Evolutionary conservation across 2,113 vertebrate genomes (phyloP).

Genomic region (Cinclus cinclus): DNA sequence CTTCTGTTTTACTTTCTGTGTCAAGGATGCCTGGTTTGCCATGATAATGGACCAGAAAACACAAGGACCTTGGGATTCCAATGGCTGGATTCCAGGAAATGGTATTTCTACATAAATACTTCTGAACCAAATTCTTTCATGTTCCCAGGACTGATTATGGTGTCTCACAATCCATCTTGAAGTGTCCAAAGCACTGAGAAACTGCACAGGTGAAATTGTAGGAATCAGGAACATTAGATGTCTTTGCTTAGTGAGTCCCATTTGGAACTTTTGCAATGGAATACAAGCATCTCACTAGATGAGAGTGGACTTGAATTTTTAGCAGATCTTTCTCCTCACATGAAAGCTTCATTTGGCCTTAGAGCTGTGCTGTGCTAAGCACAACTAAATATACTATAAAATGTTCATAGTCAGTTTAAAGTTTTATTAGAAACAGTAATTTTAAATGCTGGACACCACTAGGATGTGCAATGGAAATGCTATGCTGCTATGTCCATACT

Average conservation of each 20-base stretch:
- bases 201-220: not conserved
- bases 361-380: not conserved
- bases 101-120: not conserved
- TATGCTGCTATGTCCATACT: not conserved
- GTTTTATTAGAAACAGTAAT: not conserved
- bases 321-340: not conserved
- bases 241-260: not conserved
- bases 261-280: not conserved
- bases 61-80: not conserved
- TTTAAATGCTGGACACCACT: not conserved
- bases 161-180: not conserved
- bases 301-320: not conserved
- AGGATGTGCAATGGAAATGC: not conserved
- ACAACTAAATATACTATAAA: not conserved
- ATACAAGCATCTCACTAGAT: not conserved
- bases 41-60: fast-evolving
- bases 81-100: not conserved
- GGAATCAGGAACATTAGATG: not conserved
- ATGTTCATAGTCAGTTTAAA: not conserved
- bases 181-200: not conserved
- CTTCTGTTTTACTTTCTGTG: not conserved
- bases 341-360: not conserved
- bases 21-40: not conserved
- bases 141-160: not conserved
- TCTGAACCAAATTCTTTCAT: not conserved